Conservation (phyloP, 2,888 invertebrate genomes). For the Sicus ferrugineus region DNA sequence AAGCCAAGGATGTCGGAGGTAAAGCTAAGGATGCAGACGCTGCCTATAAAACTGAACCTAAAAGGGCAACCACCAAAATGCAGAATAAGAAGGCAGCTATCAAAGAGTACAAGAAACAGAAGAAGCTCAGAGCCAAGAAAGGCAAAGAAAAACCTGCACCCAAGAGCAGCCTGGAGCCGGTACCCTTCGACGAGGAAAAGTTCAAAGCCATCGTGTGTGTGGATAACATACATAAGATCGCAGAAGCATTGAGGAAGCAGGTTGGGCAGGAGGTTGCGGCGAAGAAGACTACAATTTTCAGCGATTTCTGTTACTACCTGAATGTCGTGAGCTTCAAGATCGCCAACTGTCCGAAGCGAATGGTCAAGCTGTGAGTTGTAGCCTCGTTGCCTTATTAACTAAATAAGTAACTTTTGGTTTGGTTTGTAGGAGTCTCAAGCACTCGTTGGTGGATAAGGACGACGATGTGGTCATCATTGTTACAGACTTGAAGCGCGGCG, state of each 20-base stretch:
- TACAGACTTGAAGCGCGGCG: slow-evolving; percentile 76
- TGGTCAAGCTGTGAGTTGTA: slow-evolving; percentile 71
- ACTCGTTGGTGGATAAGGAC: slow-evolving; percentile 71
- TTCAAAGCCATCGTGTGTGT: slow-evolving; percentile 50
- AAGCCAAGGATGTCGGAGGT: not conserved
- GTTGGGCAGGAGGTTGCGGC: slow-evolving; percentile 51
- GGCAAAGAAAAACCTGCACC: slow-evolving; percentile 29
- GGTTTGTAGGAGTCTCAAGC: slow-evolving; percentile 67
- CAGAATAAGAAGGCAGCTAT: slow-evolving; percentile 32
- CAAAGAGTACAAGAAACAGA: slow-evolving; percentile 32
- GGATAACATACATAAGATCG: slow-evolving; percentile 52
- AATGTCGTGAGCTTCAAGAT: slow-evolving; percentile 69
- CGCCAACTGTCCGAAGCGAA: slow-evolving; percentile 68
- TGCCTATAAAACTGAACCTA: slow-evolving; percentile 5
- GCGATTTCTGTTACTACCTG: slow-evolving; percentile 56
- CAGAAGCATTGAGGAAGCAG: slow-evolving; percentile 49
- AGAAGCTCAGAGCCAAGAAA: slow-evolving; percentile 29
- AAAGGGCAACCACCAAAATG: slow-evolving; percentile 27
- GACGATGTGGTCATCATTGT: slow-evolving; percentile 79
- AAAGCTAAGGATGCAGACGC: not conserved
- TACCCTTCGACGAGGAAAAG: slow-evolving; percentile 53
- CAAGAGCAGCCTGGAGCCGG: slow-evolving; percentile 44
- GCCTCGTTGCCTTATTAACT: not conserved
- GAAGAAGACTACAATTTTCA: slow-evolving; percentile 56
- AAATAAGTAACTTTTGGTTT: slow-evolving; percentile 22